phyloP scores from a whole-genome alignment of 2,888 invertebrate genomes.

The Hermaeophaga mercurialis region DNA sequence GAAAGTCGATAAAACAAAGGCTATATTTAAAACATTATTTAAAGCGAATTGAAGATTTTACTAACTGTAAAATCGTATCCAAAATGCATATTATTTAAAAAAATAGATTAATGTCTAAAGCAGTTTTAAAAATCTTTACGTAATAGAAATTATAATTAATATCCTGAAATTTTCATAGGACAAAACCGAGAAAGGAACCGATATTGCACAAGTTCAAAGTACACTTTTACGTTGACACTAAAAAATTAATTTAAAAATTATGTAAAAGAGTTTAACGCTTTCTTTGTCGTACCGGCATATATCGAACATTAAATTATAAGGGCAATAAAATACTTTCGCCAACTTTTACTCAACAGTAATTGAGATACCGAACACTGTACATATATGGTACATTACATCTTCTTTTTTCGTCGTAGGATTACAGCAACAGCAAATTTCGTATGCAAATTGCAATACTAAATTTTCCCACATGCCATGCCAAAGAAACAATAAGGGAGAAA shows the following conservation, averaged over 20 bases:
- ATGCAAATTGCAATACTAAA: conserved; percentile 12
- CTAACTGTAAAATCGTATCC: no score
- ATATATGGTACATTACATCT: not conserved
- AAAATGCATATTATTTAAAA: no score
- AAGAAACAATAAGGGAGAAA: conserved; percentile 10
- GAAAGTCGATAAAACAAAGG: no score
- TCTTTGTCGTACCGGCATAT: conserved; percentile 1
- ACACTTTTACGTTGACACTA: not conserved
- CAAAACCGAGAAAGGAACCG: no score
- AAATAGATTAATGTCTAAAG: no score
- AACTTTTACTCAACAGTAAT: conserved; percentile 21
- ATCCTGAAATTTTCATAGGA: no score
- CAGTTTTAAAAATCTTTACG: no score
- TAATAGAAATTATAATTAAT: no score
- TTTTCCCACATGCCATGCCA: conserved; percentile 2
- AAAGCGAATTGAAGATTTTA: no score
- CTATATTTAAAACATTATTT: no score
- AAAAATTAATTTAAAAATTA: not conserved
- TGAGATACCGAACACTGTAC: not conserved
- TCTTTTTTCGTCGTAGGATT: not conserved
- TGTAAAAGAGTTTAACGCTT: not conserved
- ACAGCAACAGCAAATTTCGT: not conserved
- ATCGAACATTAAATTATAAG: conserved; percentile 10
- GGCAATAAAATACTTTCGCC: conserved; percentile 22
- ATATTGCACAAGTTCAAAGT: not conserved